Percentiles rank a stretch among this genome's conserved stretches.
These are phyloP conservation scores for Sula dactylatra DNA, from an alignment of 2,113 vertebrate species.

Conservation along the genomic window DNA sequence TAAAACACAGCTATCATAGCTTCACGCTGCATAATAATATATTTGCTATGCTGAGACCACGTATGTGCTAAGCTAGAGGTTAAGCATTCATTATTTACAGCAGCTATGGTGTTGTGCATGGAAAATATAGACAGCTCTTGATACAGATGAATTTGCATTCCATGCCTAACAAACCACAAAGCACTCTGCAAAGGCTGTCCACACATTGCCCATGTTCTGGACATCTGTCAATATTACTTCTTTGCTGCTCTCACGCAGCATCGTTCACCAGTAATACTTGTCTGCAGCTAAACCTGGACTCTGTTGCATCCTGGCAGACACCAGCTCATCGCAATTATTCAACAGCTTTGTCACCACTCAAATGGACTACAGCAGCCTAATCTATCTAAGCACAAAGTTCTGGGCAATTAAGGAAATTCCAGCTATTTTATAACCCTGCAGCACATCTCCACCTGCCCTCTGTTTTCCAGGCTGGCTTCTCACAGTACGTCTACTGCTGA, in stretches of 20 bases:
- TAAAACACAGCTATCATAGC: background rate
- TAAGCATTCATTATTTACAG: background rate
- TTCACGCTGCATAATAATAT: background rate
- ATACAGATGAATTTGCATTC: background rate
- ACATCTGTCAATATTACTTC: background rate
- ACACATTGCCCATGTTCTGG: accelerated
- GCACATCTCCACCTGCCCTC: background rate
- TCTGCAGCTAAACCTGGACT: background rate
- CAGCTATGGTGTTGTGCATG: background rate
- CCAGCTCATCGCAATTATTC: background rate
- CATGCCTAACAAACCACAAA: background rate
- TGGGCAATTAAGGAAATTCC: background rate
- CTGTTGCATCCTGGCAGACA: background rate
- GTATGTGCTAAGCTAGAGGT: background rate
- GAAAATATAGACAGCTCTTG: background rate
- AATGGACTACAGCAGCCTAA: background rate
- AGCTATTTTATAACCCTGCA: background rate
- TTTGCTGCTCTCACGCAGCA: background rate
- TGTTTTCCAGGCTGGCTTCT: background rate
- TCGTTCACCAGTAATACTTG: accelerated
- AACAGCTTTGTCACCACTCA: background rate
- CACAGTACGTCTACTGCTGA: background rate
- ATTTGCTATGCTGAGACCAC: background rate
- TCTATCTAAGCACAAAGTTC: background rate
- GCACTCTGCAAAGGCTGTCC: background rate